Percentiles rank a stretch among this genome's conserved stretches.
These are phyloP conservation scores for Acipenser transmontanus DNA, from an alignment of 2,797 vertebrate species.

Conservation along the genomic window DNA sequence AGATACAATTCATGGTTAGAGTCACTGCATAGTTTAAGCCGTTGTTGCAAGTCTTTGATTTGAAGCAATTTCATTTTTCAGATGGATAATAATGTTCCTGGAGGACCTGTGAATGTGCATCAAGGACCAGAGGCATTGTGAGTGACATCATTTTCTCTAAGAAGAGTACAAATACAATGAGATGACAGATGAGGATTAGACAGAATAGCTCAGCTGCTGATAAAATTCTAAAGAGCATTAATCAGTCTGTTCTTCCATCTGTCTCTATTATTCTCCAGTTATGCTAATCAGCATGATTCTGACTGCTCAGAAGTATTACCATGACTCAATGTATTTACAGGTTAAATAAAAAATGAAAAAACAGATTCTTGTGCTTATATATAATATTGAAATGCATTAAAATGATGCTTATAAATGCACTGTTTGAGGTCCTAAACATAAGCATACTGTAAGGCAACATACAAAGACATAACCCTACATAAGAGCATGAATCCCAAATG, in stretches of 20 bases:
- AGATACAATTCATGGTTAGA: no score
- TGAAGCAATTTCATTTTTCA: not conserved
- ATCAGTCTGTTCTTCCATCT: not conserved
- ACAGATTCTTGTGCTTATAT: not conserved
- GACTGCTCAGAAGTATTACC: not conserved
- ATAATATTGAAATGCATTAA: not conserved
- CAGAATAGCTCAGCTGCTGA: not conserved
- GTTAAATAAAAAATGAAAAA: no score
- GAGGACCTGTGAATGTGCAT: not conserved
- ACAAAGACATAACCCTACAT: no score
- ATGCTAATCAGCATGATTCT: not conserved
- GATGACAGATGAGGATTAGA: not conserved
- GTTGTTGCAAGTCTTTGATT: not conserved
- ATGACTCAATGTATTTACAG: not conserved
- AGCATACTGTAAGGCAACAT: no score
- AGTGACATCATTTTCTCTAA: not conserved
- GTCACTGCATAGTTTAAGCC: not conserved
- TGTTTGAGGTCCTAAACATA: no score
- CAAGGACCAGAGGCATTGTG: not conserved
- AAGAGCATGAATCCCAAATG: no score
- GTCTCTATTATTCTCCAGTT: not conserved
- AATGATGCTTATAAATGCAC: not conserved
- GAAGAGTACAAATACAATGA: not conserved
- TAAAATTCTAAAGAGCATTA: not conserved
- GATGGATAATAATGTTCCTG: constrained; percentile 1